Evolutionary conservation across 2,797 vertebrate genomes (phyloP).

Genomic region (Cirrhinus molitorella): DNA sequence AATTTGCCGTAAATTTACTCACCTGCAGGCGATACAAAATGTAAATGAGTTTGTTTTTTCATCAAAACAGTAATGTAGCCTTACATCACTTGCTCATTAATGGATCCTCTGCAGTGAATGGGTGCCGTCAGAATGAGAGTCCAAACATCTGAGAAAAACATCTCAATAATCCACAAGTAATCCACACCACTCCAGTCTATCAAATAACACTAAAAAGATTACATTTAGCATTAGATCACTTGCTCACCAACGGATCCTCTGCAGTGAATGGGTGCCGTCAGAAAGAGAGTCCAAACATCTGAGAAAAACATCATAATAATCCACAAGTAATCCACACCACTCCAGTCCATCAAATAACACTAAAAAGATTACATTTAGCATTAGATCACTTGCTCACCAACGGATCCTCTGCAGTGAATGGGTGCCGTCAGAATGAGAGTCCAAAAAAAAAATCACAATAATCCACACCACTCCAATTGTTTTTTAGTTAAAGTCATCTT

Average conservation of each 20-base stretch:
- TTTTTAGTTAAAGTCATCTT: too few relatives aligned
- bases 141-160: background rate
- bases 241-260: too few relatives aligned
- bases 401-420: background rate
- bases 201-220: too few relatives aligned
- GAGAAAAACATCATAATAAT: too few relatives aligned
- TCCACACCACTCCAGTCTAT: background rate
- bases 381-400: background rate
- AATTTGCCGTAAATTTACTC: background rate
- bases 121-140: background rate
- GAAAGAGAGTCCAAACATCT: too few relatives aligned
- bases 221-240: too few relatives aligned
- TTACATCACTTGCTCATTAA: background rate
- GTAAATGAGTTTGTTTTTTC: background rate
- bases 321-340: too few relatives aligned
- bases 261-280: too few relatives aligned
- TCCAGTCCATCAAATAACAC: too few relatives aligned
- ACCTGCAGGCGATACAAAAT: background rate
- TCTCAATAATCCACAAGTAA: background rate
- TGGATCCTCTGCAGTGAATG: background rate
- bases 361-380: too few relatives aligned
- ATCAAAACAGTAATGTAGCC: background rate
- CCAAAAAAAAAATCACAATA: background rate
- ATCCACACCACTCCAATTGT: background rate
- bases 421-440: background rate